Conservation (phyloP, 1,140 invertebrate species). For the Neodiprion virginianus region DNA sequence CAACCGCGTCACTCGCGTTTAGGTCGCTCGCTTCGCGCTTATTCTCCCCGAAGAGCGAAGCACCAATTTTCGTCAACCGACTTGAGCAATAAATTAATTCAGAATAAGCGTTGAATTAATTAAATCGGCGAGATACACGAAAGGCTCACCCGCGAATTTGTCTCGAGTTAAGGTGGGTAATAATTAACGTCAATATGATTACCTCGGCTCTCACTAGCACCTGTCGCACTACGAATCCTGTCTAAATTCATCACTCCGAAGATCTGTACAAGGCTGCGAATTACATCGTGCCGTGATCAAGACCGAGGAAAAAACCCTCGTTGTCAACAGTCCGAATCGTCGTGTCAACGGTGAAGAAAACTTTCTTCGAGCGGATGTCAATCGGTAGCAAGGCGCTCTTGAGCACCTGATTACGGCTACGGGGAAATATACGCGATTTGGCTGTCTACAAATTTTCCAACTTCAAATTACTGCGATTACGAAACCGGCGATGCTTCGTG, state of each 20-base stretch:
- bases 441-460: too few relatives aligned
- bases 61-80: not conserved
- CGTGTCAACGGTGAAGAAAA: too few relatives aligned
- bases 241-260: not conserved
- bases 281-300: not conserved
- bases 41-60: too few relatives aligned
- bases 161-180: not conserved
- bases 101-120: not conserved
- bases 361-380: too few relatives aligned
- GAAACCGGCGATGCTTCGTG: too few relatives aligned
- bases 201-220: not conserved
- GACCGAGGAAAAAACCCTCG: not conserved
- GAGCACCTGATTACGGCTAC: too few relatives aligned
- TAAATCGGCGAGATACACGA: too few relatives aligned
- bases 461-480: too few relatives aligned
- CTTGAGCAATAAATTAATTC: not conserved
- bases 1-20: not conserved
- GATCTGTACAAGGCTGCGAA: not conserved
- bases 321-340: too few relatives aligned
- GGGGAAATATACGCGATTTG: too few relatives aligned
- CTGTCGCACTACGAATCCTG: not conserved
- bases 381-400: too few relatives aligned
- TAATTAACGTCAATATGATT: not conserved
- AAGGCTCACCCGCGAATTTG: not conserved
- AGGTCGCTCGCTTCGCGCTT: not conserved